Percentiles rank a stretch among this genome's conserved stretches.
phyloP scores from a whole-genome alignment of 2,888 invertebrate genomes.

The Microctonus brassicae region DNA sequence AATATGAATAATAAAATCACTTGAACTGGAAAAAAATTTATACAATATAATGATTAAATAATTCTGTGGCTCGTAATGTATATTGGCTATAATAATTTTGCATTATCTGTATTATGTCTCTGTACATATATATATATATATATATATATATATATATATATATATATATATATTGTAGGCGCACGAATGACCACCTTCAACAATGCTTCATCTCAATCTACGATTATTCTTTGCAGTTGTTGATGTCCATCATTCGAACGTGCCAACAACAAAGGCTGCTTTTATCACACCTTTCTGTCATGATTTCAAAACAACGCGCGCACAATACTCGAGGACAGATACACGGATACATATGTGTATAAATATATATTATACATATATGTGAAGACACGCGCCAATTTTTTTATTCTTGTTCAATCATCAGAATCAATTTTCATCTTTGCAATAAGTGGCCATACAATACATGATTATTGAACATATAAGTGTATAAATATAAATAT shows the following conservation, averaged over 20 bases:
- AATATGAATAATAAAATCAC: too few relatives aligned
- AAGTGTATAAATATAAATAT: neutral
- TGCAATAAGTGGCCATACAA: neutral
- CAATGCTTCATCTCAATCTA: neutral
- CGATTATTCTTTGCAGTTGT: conserved; percentile 11
- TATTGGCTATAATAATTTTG: neutral
- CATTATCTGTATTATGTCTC: neutral
- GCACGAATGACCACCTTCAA: neutral
- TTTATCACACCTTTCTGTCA: conserved; percentile 34
- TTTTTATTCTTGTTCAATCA: neutral
- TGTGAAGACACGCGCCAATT: conserved; percentile 37
- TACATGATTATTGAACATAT: neutral
- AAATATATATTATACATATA: conserved; percentile 30
- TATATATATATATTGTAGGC: too few relatives aligned
- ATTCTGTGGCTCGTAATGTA: neutral
- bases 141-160: neutral
- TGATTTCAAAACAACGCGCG: conserved; percentile 16
- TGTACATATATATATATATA: neutral
- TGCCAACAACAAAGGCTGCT: conserved; percentile 27
- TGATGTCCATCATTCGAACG: conserved; percentile 26
- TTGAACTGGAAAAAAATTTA: too few relatives aligned
- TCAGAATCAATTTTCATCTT: conserved; percentile 8
- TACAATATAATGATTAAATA: neutral
- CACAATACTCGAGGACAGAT: conserved; percentile 16
- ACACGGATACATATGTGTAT: conserved; percentile 8